phyloP scores from a whole-genome alignment of 30 jellyfish, hydroid and myxozoan species.

The Chrysaora quinquecirrha region DNA sequence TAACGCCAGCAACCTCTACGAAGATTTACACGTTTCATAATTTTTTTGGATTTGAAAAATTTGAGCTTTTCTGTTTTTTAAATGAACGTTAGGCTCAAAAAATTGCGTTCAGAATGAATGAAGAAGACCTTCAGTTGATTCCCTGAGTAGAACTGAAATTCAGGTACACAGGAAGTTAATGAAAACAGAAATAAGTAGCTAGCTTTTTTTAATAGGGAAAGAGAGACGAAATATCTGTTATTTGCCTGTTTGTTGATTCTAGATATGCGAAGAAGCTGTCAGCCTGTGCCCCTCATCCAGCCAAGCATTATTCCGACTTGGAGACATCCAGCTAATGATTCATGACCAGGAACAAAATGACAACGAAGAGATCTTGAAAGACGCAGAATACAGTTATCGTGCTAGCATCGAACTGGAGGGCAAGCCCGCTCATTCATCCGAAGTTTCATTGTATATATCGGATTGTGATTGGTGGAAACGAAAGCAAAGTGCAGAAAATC shows the following conservation, averaged over 20 bases:
- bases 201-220: no score
- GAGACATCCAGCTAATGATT: conserved; percentile 45
- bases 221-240: no score
- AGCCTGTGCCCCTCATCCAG: conserved; percentile 56
- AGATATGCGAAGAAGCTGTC: conserved; percentile 85
- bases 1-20: no score
- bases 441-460: conserved; percentile 23
- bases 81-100: no score
- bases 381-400: conserved; percentile 73
- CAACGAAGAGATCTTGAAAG: conserved; percentile 36
- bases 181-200: no score
- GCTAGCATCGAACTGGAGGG: conserved; percentile 80
- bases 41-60: no score
- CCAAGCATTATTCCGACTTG: conserved; percentile 67
- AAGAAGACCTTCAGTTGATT: no score
- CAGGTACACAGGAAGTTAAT: no score
- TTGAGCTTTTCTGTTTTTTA: no score
- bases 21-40: no score
- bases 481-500: background rate
- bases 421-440: conserved; percentile 25
- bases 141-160: no score
- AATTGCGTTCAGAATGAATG: no score
- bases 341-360: conserved; percentile 12
- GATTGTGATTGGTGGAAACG: conserved; percentile 72
- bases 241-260: background rate